A percentile compares a stretch with the other conserved stretches of the same genome.
Evolutionary conservation across 2,797 vertebrate genomes (phyloP).

Genomic region (Spinibarbus caldwelli): DNA sequence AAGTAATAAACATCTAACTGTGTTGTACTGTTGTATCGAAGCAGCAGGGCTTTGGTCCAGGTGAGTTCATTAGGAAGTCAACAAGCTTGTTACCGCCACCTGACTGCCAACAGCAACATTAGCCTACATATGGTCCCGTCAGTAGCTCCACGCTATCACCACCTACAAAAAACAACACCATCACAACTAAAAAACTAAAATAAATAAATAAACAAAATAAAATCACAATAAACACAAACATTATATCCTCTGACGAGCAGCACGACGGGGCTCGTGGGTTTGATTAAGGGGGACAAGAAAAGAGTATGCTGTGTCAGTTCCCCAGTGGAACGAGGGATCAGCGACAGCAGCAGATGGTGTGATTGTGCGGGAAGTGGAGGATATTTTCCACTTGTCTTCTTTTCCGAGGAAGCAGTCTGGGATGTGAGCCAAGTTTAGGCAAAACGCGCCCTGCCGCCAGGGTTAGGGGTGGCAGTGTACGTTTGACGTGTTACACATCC

Average conservation of each 20-base stretch:
- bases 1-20: neutral
- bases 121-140: constrained; percentile 28
- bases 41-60: constrained; percentile 20
- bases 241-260: constrained; percentile 31
- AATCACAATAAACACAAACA: constrained; percentile 15
- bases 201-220: neutral
- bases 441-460: constrained; percentile 65
- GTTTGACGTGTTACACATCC: constrained; percentile 61
- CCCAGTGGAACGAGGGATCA: constrained; percentile 49
- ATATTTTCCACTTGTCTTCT: constrained; percentile 56
- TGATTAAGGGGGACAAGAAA: constrained; percentile 29
- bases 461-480: constrained; percentile 66
- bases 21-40: neutral
- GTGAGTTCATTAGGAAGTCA: constrained; percentile 34
- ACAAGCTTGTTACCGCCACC: constrained; percentile 15
- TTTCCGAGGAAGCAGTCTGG: constrained; percentile 67
- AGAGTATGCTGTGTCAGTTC: constrained; percentile 52
- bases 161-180: neutral
- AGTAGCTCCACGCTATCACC: constrained; percentile 24
- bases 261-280: neutral
- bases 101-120: constrained; percentile 49
- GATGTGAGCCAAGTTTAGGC: constrained; percentile 70
- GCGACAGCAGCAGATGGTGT: constrained; percentile 76
- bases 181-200: neutral
- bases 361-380: constrained; percentile 45